These are phyloP conservation scores for Mycalesis mineus DNA, from an alignment of 2,888 invertebrate species.

Conservation along the genomic window DNA sequence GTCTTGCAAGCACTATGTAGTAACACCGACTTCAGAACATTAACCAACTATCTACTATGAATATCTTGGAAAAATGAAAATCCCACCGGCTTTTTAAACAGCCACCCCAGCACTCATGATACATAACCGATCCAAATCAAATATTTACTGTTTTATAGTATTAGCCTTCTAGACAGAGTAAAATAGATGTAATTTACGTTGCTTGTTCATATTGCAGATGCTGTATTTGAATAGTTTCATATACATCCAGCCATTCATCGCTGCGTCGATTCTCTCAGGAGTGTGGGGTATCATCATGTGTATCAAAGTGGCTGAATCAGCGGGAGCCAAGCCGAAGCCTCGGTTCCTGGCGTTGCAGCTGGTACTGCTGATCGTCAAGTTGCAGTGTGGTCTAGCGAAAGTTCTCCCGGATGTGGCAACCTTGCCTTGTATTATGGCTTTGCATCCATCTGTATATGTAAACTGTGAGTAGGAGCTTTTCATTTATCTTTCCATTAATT, in stretches of 20 bases:
- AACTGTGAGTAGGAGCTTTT: slow-evolving; percentile 70
- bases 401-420: slow-evolving; percentile 72
- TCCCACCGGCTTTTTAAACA: no score
- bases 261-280: slow-evolving; percentile 81
- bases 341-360: slow-evolving; percentile 81
- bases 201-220: slow-evolving; percentile 58
- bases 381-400: slow-evolving; percentile 81
- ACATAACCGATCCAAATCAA: no score
- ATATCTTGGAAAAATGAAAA: no score
- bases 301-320: slow-evolving; percentile 61
- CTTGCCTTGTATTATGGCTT: slow-evolving; percentile 80
- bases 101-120: no score
- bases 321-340: slow-evolving; percentile 64
- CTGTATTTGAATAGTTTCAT: slow-evolving; percentile 77
- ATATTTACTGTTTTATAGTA: no score
- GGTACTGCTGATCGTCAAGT: slow-evolving; percentile 81
- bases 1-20: no score
- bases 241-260: slow-evolving; percentile 81
- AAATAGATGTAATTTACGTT: neutral
- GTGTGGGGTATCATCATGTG: slow-evolving; percentile 84
- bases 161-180: no score
- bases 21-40: no score
- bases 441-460: slow-evolving; percentile 82
- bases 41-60: no score
- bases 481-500: neutral